Evolutionary conservation across 2,113 vertebrate species (phyloP).

Genomic region (Saiga tatarica): DNA sequence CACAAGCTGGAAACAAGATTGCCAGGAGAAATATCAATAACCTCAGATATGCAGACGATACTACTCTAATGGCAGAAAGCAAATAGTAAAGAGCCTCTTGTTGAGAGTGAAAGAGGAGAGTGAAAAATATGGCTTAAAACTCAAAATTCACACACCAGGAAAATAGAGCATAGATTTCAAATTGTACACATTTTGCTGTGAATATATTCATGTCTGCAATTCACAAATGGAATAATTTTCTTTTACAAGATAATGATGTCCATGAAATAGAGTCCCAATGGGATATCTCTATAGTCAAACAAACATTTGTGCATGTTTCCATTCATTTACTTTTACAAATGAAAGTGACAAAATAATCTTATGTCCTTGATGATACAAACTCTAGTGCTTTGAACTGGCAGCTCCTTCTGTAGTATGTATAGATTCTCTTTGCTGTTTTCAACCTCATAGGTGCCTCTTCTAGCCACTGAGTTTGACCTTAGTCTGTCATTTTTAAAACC

Average conservation of each 20-base stretch:
- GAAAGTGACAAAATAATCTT: neutral
- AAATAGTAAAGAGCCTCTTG: neutral
- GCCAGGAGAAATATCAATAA: neutral
- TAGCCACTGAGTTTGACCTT: neutral
- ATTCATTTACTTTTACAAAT: conserved; percentile 16
- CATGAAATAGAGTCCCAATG: neutral
- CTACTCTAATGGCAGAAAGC: neutral
- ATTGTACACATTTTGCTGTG: neutral
- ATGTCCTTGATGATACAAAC: neutral
- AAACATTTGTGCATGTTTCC: neutral
- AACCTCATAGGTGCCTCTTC: neutral
- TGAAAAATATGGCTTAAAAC: neutral
- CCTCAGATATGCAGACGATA: neutral
- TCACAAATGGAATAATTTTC: neutral
- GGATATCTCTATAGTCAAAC: neutral
- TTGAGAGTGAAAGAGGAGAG: neutral
- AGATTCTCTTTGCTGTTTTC: conserved; percentile 6
- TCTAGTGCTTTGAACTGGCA: neutral
- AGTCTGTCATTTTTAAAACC: neutral
- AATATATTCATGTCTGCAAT: neutral
- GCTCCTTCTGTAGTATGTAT: neutral
- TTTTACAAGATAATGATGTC: neutral
- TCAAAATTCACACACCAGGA: neutral
- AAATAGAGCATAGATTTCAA: neutral
- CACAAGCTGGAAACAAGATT: neutral